Conservation (phyloP, 2,888 invertebrate genomes). For the Villa cingulata region DNA sequence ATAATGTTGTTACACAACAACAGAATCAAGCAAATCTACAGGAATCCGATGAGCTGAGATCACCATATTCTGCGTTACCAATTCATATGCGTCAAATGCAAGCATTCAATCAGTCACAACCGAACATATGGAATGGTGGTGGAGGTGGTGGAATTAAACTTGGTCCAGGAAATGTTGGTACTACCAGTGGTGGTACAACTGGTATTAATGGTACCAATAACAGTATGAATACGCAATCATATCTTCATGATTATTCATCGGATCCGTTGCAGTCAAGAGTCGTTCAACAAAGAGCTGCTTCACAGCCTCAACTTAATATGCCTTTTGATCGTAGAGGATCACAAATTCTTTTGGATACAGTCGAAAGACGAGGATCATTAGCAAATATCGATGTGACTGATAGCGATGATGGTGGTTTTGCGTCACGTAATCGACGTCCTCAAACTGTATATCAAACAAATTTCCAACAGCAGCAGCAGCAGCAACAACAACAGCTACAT, state of each 20-base stretch:
- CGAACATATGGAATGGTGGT: constrained; percentile 16
- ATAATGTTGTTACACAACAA: constrained; percentile 22
- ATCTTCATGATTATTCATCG: background rate
- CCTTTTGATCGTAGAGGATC: constrained; percentile 14
- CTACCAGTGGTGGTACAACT: background rate
- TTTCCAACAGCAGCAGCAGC: constrained; percentile 4
- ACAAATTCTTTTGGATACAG: constrained; percentile 11
- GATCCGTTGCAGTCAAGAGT: background rate
- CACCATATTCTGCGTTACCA: constrained; percentile 38
- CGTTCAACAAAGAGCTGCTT: constrained; percentile 38
- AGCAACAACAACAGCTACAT: constrained; percentile 3
- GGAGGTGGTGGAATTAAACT: constrained; percentile 2
- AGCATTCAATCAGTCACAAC: constrained; percentile 16
- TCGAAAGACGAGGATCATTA: constrained; percentile 42
- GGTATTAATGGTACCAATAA: background rate
- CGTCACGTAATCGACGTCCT: constrained; percentile 12
- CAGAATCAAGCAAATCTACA: constrained; percentile 15
- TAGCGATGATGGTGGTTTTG: constrained; percentile 49
- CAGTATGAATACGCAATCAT: background rate
- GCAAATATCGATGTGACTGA: constrained; percentile 45
- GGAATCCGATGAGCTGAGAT: constrained; percentile 24
- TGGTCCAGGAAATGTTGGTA: background rate
- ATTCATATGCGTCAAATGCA: constrained; percentile 26
- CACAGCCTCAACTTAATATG: constrained; percentile 47
- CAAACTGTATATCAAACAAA: constrained; percentile 15